These are phyloP conservation scores for Schmidtea mediterranea DNA, from an alignment of 1,140 invertebrate genomes.

Conservation along the genomic window DNA sequence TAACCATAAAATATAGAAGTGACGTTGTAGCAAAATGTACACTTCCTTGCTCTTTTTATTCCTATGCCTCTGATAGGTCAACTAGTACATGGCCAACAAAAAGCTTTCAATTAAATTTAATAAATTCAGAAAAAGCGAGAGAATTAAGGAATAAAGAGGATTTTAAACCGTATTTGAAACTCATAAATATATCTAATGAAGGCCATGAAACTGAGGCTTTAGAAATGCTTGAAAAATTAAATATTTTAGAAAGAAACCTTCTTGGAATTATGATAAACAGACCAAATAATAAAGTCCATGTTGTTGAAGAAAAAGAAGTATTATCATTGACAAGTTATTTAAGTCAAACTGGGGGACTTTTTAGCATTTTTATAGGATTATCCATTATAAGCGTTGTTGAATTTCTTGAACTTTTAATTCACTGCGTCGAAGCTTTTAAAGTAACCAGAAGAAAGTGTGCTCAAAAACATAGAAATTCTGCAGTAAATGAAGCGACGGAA, in stretches of 20 bases:
- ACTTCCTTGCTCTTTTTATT: background rate
- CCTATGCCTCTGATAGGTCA: background rate
- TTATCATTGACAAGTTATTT: background rate
- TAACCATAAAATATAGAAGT: background rate
- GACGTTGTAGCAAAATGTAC: slow-evolving; percentile 1
- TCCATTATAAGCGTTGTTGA: background rate
- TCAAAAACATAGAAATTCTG: too few species aligned
- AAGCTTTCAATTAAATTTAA: background rate
- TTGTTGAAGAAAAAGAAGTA: background rate
- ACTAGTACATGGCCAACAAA: background rate
- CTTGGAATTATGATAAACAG: background rate
- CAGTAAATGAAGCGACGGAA: too few species aligned
- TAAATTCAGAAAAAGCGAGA: background rate
- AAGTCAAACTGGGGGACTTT: background rate
- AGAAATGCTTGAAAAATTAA: background rate
- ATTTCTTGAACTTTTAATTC: background rate
- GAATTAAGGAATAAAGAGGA: background rate
- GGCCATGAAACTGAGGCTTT: background rate
- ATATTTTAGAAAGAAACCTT: background rate
- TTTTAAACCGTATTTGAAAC: background rate
- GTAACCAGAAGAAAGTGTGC: too few species aligned
- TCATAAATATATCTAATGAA: background rate
- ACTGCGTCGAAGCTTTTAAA: background rate
- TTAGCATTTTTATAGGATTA: background rate
- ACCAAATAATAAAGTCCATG: background rate